Conservation (phyloP, 2,797 vertebrate species). For the Otolemur crassicaudatus region DNA sequence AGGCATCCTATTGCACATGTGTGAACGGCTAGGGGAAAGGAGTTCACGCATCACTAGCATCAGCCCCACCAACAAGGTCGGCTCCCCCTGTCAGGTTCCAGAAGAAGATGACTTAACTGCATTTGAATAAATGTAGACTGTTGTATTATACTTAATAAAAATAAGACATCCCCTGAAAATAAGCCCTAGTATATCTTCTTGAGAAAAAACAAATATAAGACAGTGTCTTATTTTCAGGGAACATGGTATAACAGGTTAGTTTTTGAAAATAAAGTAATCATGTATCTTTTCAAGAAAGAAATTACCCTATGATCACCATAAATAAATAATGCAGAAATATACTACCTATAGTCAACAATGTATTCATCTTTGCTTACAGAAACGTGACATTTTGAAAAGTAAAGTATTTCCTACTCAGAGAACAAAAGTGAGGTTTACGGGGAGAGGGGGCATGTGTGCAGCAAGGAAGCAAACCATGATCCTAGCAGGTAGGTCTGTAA, state of each 20-base stretch:
- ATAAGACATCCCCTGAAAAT: no score
- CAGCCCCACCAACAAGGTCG: no score
- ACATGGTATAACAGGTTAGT: not conserved
- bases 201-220: no score
- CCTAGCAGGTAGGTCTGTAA: not conserved
- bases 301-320: not conserved
- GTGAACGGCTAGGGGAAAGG: no score
- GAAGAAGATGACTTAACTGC: no score
- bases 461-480: slow-evolving; percentile 19
- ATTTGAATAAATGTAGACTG: no score
- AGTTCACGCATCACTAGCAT: no score
- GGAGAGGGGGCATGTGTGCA: rapidly evolving
- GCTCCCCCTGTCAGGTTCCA: no score
- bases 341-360: not conserved
- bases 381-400: slow-evolving; percentile 30
- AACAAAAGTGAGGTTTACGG: not conserved
- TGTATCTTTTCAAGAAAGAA: not conserved
- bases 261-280: slow-evolving; percentile 35
- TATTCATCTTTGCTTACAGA: not conserved
- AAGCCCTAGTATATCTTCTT: no score
- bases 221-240: no score
- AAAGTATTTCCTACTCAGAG: not conserved
- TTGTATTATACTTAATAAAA: no score
- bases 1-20: no score
- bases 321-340: not conserved